Evolutionary conservation across 1,140 invertebrate genomes (phyloP), one percentile per base, ranked within the genome.

Genomic region (Brachionus rubens): DNA sequence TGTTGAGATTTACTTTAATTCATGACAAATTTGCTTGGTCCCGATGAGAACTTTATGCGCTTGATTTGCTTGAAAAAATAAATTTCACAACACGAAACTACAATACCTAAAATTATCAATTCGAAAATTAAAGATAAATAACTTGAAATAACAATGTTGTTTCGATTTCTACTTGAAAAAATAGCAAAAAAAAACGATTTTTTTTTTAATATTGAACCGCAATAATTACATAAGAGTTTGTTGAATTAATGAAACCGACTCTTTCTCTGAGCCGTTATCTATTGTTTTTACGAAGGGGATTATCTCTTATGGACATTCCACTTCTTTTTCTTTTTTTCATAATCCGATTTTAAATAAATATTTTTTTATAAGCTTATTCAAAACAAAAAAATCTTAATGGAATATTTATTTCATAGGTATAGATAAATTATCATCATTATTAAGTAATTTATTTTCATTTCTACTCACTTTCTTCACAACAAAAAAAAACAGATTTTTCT

Each of bases 271-370:
- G 30, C 36, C 28, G 16, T 59, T 59, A 59, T 59, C 54, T 59
- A 59, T 36, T 36, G 9, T 59, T 59, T 59, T 36, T 16, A 16
- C 36, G 12, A 19, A 16, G 16, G 36, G 54, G 54, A 59, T 59
- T 59, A 59, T 59, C 54, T 59, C 16, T 36, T 33, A 19, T 59
- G 30, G 46, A 36, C 28, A 16, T n/a, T 19, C 36, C 30, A 59
- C 36, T 40, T 33, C 2, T 36, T 59, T 59, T 26, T 59, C 36
- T 59, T 59, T 9, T 36, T 19, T n/a, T 33, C 16, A 59, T 59
- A 59, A 59, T 59, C 54, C 54, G 54, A 59, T 59, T 59, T n/a
- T n/a, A n/a, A 36, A 33, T 33, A 59, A 59, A 59, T 59, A 59
- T 59, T 59, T 33, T 16, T 59, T n/a, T 33, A 33, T 19, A 59